phyloP scores from a whole-genome alignment of 37 sponge, comb jelly and placozoan species.

The Agelas oroides region DNA sequence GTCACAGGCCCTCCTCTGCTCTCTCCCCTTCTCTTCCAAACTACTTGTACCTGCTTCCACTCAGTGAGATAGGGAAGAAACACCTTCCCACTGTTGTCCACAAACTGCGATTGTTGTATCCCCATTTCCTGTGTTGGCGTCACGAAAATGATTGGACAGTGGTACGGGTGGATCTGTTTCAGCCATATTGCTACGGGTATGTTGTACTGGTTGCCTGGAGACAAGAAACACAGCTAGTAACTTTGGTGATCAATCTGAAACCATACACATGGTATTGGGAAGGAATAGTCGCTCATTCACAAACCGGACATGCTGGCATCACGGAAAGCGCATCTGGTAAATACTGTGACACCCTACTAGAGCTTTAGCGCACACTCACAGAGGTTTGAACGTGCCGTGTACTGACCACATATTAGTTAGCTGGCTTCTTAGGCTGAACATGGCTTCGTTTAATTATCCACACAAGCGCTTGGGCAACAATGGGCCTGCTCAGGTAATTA shows the following conservation, averaged over 20 bases:
- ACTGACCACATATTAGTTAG: too few relatives aligned
- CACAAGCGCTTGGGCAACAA: too few relatives aligned
- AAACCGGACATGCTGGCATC: neutral
- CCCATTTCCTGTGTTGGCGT: constrained; percentile 93
- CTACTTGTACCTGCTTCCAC: constrained; percentile 86
- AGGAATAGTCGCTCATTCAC: neutral
- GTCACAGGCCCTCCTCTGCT: too few relatives aligned
- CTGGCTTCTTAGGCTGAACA: too few relatives aligned
- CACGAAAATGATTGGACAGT: constrained; percentile 82
- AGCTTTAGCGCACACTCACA: too few relatives aligned
- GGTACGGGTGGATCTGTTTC: constrained; percentile 73
- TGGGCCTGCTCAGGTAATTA: too few relatives aligned
- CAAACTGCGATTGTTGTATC: constrained; percentile 85
- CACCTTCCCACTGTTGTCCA: constrained; percentile 88
- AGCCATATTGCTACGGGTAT: constrained; percentile 94
- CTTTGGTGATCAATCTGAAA: neutral
- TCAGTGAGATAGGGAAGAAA: constrained; percentile 95
- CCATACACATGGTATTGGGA: too few relatives aligned
- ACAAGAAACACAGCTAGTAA: neutral
- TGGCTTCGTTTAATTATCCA: too few relatives aligned
- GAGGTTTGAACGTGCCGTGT: too few relatives aligned
- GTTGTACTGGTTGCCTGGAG: constrained; percentile 88
- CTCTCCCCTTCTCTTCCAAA: too few relatives aligned
- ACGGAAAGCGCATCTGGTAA: too few relatives aligned
- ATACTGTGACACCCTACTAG: too few relatives aligned